These are phyloP conservation scores for Disparrhopalites patrizii DNA, from an alignment of 2,888 invertebrate species.

Conservation along the genomic window DNA sequence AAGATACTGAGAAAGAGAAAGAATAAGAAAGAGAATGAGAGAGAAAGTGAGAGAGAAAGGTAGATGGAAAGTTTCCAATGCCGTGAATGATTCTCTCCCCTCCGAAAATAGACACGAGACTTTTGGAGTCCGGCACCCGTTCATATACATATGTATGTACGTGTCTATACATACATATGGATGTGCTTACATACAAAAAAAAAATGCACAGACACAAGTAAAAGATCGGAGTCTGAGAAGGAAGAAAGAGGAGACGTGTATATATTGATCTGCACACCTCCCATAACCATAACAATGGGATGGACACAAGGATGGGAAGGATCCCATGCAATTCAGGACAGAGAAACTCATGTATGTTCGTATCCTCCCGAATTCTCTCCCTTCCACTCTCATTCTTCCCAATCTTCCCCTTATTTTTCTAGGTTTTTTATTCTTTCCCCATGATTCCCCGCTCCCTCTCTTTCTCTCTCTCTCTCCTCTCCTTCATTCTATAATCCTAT, in stretches of 20 bases:
- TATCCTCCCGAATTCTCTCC: neutral
- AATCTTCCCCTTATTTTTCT: neutral
- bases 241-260: no score
- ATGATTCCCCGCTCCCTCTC: neutral
- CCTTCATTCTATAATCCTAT: neutral
- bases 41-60: no score
- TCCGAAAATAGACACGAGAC: no score
- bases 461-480: neutral
- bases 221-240: neutral
- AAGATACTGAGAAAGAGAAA: no score
- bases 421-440: neutral
- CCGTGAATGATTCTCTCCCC: neutral
- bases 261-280: slow-evolving; percentile 20
- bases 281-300: slow-evolving; percentile 20
- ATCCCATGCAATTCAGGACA: no score
- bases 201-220: neutral
- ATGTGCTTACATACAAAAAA: neutral
- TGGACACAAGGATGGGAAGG: slow-evolving; percentile 6
- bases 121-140: no score
- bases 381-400: neutral
- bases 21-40: no score
- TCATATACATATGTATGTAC: no score
- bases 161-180: no score
- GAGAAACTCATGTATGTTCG: no score
- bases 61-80: neutral